Evolutionary conservation across 2,113 vertebrate genomes (phyloP).

Genomic region (Girardinichthys multiradiatus): DNA sequence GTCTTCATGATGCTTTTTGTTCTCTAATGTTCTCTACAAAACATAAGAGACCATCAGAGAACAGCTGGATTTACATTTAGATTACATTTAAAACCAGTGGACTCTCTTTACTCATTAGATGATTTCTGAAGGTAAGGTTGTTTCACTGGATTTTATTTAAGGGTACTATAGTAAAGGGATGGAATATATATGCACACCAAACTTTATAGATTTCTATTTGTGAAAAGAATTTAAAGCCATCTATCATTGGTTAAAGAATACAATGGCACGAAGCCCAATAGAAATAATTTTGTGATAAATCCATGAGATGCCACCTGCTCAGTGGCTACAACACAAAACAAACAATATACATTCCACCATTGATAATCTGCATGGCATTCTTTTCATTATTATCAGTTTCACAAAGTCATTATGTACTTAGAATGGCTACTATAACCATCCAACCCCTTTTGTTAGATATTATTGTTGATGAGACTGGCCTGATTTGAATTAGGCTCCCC

Average conservation of each 20-base stretch:
- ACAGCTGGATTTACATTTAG: too few species aligned
- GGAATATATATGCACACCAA: neutral
- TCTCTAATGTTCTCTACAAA: too few species aligned
- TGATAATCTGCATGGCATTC: slow-evolving; percentile 31
- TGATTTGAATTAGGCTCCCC: slow-evolving; percentile 34
- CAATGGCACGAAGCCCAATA: slow-evolving; percentile 20
- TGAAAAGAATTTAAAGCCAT: too few species aligned
- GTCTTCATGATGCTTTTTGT: too few species aligned
- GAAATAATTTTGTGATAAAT: slow-evolving; percentile 20
- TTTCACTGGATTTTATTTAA: neutral
- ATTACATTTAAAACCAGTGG: too few species aligned
- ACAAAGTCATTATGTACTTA: slow-evolving; percentile 34
- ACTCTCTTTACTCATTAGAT: too few species aligned
- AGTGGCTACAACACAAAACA: slow-evolving; percentile 18
- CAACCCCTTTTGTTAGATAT: slow-evolving; percentile 23
- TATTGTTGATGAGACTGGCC: slow-evolving; percentile 39
- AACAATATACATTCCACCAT: slow-evolving; percentile 33
- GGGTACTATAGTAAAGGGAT: neutral
- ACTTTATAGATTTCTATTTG: neutral
- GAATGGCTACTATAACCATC: slow-evolving; percentile 29
- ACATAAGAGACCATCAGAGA: too few species aligned
- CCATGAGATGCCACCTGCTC: slow-evolving; percentile 28
- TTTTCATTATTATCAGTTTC: slow-evolving; percentile 53
- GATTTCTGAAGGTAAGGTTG: too few species aligned
- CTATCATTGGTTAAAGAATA: neutral